Conservation (phyloP, 2,888 invertebrate species). For the Luffia ferchaultella region DNA sequence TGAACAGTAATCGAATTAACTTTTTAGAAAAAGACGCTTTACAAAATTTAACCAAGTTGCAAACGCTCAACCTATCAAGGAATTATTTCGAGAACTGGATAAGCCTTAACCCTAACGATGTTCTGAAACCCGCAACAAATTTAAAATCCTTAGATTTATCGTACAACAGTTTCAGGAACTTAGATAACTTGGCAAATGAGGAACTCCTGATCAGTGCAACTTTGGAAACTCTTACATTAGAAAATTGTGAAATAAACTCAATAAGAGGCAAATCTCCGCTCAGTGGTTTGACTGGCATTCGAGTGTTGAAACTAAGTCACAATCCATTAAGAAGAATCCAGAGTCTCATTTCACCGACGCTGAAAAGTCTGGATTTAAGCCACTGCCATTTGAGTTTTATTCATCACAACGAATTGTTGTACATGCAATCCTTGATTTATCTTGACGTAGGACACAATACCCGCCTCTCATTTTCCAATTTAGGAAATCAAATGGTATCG, state of each 20-base stretch:
- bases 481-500: conserved; percentile 45
- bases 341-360: conserved; percentile 52
- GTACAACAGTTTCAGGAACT: conserved; percentile 64
- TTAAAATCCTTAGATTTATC: conserved; percentile 71
- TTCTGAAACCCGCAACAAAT: conserved; percentile 50
- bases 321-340: conserved; percentile 58
- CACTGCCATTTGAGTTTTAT: conserved; percentile 63
- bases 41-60: conserved; percentile 59
- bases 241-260: conserved; percentile 67
- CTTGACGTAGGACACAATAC: conserved; percentile 71
- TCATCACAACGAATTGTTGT: conserved; percentile 58
- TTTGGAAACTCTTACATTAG: conserved; percentile 66
- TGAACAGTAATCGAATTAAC: conserved; percentile 59
- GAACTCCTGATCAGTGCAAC: conserved; percentile 66
- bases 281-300: conserved; percentile 57
- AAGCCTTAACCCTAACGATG: conserved; percentile 59
- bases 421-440: conserved; percentile 65
- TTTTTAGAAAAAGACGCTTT: conserved; percentile 53
- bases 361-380: conserved; percentile 65
- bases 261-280: conserved; percentile 58
- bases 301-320: conserved; percentile 56
- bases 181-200: conserved; percentile 52
- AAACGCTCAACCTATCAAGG: conserved; percentile 67
- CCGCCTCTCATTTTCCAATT: conserved; percentile 51
- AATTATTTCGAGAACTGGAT: conserved; percentile 70